Evolutionary conservation across 2,797 vertebrate species (phyloP).

Genomic region (Microctenopoma stevenorrisi): DNA sequence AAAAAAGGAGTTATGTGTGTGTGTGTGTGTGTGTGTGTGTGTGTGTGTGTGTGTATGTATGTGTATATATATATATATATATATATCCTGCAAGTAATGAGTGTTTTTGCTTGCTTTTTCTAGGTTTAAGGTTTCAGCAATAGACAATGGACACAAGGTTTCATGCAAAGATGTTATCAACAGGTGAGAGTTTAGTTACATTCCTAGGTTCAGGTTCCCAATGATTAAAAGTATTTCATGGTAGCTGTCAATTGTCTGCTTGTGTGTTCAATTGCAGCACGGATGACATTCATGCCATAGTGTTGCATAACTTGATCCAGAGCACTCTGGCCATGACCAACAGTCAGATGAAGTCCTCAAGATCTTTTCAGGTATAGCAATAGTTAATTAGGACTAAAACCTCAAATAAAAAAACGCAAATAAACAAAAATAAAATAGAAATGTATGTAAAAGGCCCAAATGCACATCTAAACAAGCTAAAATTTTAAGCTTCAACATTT

Average conservation of each 20-base stretch:
- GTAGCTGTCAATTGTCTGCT: background rate
- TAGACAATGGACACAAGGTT: slow-evolving; percentile 79
- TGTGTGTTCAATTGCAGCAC: slow-evolving; percentile 73
- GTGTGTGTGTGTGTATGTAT: too few species aligned
- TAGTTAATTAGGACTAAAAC: too few species aligned
- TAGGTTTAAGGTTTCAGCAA: slow-evolving; percentile 90
- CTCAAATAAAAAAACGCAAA: background rate
- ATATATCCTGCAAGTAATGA: too few species aligned
- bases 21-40: too few species aligned
- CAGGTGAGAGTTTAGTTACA: slow-evolving; percentile 73
- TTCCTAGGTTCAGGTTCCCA: background rate
- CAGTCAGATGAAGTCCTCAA: slow-evolving; percentile 91
- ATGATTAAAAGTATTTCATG: background rate
- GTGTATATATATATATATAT: too few species aligned
- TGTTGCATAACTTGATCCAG: slow-evolving; percentile 95
- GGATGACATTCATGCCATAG: slow-evolving; percentile 91
- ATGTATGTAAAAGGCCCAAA: background rate
- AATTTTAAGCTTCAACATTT: too few species aligned
- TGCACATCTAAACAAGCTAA: too few species aligned
- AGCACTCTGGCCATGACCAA: slow-evolving; percentile 94
- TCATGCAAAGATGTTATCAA: slow-evolving; percentile 81
- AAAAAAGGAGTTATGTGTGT: too few species aligned
- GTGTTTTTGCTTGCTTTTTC: background rate
- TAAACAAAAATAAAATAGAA: background rate
- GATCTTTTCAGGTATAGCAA: slow-evolving; percentile 90